These are phyloP conservation scores for Numenius arquata DNA, from an alignment of 2,113 vertebrate species.

Conservation along the genomic window DNA sequence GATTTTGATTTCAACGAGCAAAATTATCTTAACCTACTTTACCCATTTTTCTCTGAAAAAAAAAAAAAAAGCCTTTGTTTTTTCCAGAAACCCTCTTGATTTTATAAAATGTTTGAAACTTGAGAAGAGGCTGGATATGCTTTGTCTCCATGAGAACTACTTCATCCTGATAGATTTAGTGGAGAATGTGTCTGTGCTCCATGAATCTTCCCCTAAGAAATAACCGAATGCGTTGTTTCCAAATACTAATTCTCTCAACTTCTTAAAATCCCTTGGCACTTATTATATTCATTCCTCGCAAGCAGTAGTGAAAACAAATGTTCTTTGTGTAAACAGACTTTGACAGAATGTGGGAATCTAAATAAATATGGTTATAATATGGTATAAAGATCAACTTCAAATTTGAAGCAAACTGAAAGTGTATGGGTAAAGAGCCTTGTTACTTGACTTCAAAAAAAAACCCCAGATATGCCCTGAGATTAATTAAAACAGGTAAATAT, in stretches of 20 bases:
- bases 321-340: conserved; percentile 68
- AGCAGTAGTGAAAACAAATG: conserved; percentile 72
- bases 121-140: conserved; percentile 2
- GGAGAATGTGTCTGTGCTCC: conserved; percentile 47
- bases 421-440: not conserved
- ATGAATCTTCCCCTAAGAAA: conserved; percentile 56
- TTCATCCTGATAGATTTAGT: conserved; percentile 58
- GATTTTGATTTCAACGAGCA: not conserved
- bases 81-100: not conserved
- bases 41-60: not conserved
- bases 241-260: conserved; percentile 65
- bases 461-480: not conserved
- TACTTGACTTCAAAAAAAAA: not conserved
- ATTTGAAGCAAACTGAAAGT: conserved; percentile 21
- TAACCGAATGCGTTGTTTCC: conserved; percentile 53
- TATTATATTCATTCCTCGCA: conserved; percentile 59
- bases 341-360: conserved; percentile 70
- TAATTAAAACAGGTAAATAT: conserved; percentile 21
- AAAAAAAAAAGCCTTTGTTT: not conserved
- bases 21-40: not conserved
- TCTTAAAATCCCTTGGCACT: conserved; percentile 59
- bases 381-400: conserved; percentile 43
- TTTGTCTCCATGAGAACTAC: conserved; percentile 53
- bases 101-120: conserved; percentile 34
- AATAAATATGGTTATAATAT: conserved; percentile 65